Conservation (phyloP, 2,113 vertebrate genomes). For the Thamnaconus septentrionalis region DNA sequence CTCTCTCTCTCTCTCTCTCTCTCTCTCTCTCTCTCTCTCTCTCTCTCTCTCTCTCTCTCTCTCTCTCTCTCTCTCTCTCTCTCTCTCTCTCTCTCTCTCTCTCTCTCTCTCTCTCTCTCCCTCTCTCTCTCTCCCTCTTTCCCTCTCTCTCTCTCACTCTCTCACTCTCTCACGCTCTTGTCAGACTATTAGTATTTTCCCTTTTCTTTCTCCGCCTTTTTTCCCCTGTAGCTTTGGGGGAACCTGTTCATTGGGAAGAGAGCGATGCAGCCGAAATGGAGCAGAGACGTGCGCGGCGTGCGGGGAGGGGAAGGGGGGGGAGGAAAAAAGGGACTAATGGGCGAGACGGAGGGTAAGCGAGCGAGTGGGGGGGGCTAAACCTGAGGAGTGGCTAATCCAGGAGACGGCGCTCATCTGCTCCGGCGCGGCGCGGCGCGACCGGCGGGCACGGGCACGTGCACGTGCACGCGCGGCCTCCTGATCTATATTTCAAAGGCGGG, state of each 20-base stretch:
- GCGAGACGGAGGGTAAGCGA: slow-evolving; percentile 44
- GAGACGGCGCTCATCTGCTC: slow-evolving; percentile 42
- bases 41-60: slow-evolving; percentile 7
- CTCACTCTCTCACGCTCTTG: slow-evolving; percentile 38
- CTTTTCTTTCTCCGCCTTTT: slow-evolving; percentile 38
- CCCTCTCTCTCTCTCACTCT: slow-evolving; percentile 4
- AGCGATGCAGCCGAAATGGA: slow-evolving; percentile 13
- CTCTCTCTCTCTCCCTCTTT: slow-evolving; percentile 32
- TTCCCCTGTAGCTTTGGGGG: slow-evolving; percentile 38
- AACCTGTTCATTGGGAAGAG: slow-evolving; percentile 41
- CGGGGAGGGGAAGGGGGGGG: not conserved
- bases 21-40: slow-evolving; percentile 26
- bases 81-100: slow-evolving; percentile 25
- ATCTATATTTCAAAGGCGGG: slow-evolving; percentile 76
- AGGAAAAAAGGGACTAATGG: slow-evolving; percentile 37
- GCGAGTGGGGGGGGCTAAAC: slow-evolving; percentile 58
- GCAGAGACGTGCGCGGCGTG: not conserved
- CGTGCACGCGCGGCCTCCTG: slow-evolving; percentile 58
- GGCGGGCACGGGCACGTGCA: slow-evolving; percentile 34
- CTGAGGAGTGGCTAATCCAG: slow-evolving; percentile 57
- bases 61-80: slow-evolving; percentile 23
- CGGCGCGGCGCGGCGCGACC: slow-evolving; percentile 42
- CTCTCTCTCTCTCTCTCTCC: slow-evolving; percentile 4
- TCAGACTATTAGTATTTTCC: slow-evolving; percentile 62
- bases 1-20: slow-evolving; percentile 19